Evolutionary conservation across 2,113 vertebrate genomes (phyloP).

Genomic region (Trinectes maculatus): DNA sequence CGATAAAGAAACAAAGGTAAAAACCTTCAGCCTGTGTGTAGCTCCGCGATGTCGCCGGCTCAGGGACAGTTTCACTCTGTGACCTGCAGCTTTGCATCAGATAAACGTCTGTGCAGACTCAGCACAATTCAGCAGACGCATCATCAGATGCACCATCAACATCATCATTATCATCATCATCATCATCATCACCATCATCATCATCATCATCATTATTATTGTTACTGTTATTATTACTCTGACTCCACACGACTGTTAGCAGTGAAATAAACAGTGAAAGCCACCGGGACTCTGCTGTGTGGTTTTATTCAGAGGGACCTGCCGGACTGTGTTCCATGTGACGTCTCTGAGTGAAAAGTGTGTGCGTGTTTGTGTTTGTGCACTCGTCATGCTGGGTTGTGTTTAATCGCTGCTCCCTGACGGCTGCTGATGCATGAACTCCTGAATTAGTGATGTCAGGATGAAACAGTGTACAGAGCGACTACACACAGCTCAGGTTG

Average conservation of each 20-base stretch:
- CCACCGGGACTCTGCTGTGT: constrained; percentile 13
- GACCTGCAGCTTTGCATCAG: too few relatives aligned
- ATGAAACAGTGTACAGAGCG: constrained; percentile 48
- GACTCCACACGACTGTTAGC: constrained; percentile 53
- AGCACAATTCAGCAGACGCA: too few relatives aligned
- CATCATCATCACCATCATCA: too few relatives aligned
- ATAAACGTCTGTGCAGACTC: too few relatives aligned
- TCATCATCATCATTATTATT: too few relatives aligned
- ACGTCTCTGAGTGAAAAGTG: constrained; percentile 1
- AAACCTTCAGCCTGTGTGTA: not conserved
- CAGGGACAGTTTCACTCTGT: not conserved
- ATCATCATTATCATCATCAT: too few relatives aligned
- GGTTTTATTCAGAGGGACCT: constrained; percentile 13
- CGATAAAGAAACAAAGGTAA: too few relatives aligned
- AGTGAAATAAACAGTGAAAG: constrained; percentile 67
- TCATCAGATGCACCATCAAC: too few relatives aligned
- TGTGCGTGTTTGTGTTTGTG: constrained; percentile 7
- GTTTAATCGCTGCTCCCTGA: constrained; percentile 47
- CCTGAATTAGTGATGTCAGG: constrained; percentile 55
- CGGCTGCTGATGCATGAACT: constrained; percentile 44
- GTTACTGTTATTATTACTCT: too few relatives aligned
- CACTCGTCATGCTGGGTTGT: constrained; percentile 37
- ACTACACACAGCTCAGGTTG: constrained; percentile 26
- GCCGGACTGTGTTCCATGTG: constrained; percentile 5
- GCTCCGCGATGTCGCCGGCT: not conserved